These are phyloP conservation scores for Coelopa frigida DNA, from an alignment of 1,140 invertebrate genomes.

Conservation along the genomic window DNA sequence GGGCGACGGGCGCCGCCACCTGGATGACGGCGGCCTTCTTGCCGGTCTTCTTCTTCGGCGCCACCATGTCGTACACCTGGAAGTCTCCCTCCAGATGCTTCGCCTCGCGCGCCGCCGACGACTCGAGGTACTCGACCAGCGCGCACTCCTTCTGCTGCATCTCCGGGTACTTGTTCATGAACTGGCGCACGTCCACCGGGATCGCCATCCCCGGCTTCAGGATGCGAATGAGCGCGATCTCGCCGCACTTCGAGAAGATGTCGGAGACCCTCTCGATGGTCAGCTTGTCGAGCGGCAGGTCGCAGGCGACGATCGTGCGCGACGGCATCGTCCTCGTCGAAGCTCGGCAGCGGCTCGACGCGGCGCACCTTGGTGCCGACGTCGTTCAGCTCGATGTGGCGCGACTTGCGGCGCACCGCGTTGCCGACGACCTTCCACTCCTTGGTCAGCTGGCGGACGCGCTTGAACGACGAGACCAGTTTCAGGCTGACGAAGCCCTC, in stretches of 20 bases:
- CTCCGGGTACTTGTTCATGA: constrained; percentile 84
- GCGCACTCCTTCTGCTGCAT: constrained; percentile 76
- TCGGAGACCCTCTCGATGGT: constrained; percentile 82
- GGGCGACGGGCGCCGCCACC: constrained; percentile 32
- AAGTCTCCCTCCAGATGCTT: constrained; percentile 51
- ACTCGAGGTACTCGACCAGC: constrained; percentile 81
- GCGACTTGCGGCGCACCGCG: constrained; percentile 66
- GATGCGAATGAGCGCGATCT: constrained; percentile 79
- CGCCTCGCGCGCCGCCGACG: constrained; percentile 73
- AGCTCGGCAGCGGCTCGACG: constrained; percentile 73
- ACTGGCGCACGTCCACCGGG: constrained; percentile 80
- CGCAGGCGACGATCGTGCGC: constrained; percentile 79
- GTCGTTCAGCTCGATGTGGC: constrained; percentile 82
- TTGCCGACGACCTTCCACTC: constrained; percentile 88
- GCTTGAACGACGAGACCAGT: constrained; percentile 86
- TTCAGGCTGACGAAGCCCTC: constrained; percentile 92
- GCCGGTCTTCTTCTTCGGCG: constrained; percentile 44
- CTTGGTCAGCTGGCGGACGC: constrained; percentile 85
- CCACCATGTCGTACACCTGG: constrained; percentile 41
- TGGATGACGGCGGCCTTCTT: constrained; percentile 42
- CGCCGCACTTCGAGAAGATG: constrained; percentile 77
- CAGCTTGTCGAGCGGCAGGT: constrained; percentile 74
- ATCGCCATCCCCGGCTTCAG: constrained; percentile 78
- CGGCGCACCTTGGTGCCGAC: constrained; percentile 84
- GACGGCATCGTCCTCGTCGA: constrained; percentile 87